These are phyloP conservation scores for Mactromeris polynyma DNA, from an alignment of 2,888 invertebrate species.

Conservation along the genomic window DNA sequence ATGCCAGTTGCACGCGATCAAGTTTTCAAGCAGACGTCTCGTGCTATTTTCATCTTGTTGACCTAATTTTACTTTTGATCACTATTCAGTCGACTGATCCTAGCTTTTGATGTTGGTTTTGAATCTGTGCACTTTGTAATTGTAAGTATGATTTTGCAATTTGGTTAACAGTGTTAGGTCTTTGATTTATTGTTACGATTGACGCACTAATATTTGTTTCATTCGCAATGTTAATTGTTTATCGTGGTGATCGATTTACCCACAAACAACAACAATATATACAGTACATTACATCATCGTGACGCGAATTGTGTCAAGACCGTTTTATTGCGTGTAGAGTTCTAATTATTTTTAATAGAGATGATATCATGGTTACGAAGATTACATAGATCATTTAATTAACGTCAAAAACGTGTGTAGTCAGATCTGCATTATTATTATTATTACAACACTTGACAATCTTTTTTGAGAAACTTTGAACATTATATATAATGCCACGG, in stretches of 20 bases:
- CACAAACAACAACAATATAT: background rate
- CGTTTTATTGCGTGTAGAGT: too few relatives aligned
- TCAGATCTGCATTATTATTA: too few relatives aligned
- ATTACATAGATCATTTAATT: too few relatives aligned
- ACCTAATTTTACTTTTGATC: conserved; percentile 9
- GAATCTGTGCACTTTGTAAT: background rate
- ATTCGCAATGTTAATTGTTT: background rate
- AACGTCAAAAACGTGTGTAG: too few relatives aligned
- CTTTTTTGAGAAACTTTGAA: too few relatives aligned
- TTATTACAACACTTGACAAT: too few relatives aligned
- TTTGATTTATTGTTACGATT: background rate
- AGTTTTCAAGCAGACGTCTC: conserved; percentile 25
- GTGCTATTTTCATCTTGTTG: conserved; percentile 19
- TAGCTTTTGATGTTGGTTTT: background rate
- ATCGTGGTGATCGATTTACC: background rate
- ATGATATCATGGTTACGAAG: too few relatives aligned
- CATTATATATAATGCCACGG: too few relatives aligned
- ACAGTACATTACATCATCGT: background rate
- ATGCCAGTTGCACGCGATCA: background rate
- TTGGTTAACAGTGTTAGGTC: background rate
- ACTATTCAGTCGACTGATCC: conserved; percentile 14
- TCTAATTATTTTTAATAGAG: too few relatives aligned
- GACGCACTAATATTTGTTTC: too few relatives aligned
- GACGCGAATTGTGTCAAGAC: background rate
- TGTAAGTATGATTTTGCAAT: background rate